Evolutionary conservation across 2,113 vertebrate species (phyloP), one percentile per base, ranked within the genome.

Genomic region (Thomomys bottae): DNA sequence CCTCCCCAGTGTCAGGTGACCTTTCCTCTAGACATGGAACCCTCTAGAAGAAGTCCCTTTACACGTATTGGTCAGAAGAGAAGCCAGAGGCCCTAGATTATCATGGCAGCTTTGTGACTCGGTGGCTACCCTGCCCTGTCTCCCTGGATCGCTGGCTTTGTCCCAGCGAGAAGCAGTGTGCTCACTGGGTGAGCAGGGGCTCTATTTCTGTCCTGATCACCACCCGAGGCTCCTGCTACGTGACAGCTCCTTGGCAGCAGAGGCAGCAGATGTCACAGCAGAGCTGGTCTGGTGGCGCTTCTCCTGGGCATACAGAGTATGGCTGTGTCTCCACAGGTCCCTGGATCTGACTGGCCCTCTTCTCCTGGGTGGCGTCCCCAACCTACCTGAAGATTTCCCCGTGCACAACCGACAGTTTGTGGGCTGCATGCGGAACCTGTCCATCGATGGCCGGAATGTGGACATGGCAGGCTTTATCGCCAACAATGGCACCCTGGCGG

Each of bases 381-480:
- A 99, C 97, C 98, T 99, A 71, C 99, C 99, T 0, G 99, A 99
- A 92, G 99, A 99, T 96, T 99, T 99, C 92, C 99, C 99, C 0
- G 98, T 99, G 94, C 98, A 97, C 88, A 99, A 99, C 97, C 98
- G 99, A 15, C 98, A 99, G 96, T 99, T 99, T 14, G 96, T 99
- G 0, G 99, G 99, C 94, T 99, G 99, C 97, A 99, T 99, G 98
- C 98, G 99, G 92, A 99, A 99, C 98, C 97, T 99, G 59, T 98
- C 98, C 30, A 98, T 99, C 0, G 99, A 99, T 81, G 99, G 97
- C 97, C 98, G 98, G 88, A 96, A 97, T 0, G 97, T 99, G 0
- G 99, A 99, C 97, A 99, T 99, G 99, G 99, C 98, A 12, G 97
- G 98, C 93, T 99, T 98, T 97, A 99, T 99, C 1, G 99, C 99